These are phyloP conservation scores for Aulostomus chinensis DNA, from an alignment of 2,797 vertebrate species.

Conservation along the genomic window DNA sequence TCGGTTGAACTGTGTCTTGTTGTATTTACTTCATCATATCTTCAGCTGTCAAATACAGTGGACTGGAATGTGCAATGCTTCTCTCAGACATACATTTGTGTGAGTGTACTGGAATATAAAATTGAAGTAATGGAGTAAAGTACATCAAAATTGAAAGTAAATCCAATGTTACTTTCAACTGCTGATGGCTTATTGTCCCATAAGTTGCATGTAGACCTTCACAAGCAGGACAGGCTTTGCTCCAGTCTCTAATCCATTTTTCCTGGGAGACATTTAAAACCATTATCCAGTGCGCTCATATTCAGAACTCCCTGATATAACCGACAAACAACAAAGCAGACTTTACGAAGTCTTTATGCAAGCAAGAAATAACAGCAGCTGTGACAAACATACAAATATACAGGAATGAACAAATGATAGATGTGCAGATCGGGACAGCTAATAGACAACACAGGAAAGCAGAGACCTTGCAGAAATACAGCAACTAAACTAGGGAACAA, in stretches of 20 bases:
- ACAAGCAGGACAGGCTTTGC: slow-evolving; percentile 37
- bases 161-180: slow-evolving; percentile 20
- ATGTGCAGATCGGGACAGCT: slow-evolving; percentile 15
- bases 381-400: slow-evolving; percentile 12
- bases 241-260: slow-evolving; percentile 57
- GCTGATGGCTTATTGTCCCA: slow-evolving; percentile 23
- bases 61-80: no score
- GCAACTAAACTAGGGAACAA: slow-evolving; percentile 13
- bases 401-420: slow-evolving; percentile 12
- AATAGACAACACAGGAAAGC: slow-evolving; percentile 1
- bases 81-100: no score
- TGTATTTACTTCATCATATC: no score
- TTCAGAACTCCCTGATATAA: slow-evolving; percentile 35
- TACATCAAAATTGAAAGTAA: neutral
- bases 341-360: slow-evolving; percentile 13
- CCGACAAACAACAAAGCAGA: slow-evolving; percentile 27
- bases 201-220: slow-evolving; percentile 30
- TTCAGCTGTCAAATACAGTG: no score
- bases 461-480: slow-evolving; percentile 4
- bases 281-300: slow-evolving; percentile 47
- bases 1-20: no score
- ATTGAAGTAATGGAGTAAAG: neutral
- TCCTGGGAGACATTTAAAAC: slow-evolving; percentile 54
- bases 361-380: no score
- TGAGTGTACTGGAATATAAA: no score